Conservation (phyloP, 2,888 invertebrate species). For the Heteromurus nitidus region DNA sequence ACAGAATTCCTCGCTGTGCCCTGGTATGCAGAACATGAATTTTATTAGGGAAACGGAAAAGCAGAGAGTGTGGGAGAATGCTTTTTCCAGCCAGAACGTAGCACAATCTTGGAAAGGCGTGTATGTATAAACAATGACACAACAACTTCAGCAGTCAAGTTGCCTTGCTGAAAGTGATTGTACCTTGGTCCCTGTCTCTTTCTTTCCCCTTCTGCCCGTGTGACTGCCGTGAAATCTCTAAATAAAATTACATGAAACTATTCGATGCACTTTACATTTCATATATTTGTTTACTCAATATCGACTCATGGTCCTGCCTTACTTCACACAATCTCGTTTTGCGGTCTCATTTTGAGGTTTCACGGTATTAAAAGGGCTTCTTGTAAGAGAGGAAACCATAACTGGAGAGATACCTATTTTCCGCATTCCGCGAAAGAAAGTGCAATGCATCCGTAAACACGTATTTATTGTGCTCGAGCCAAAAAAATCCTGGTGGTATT, state of each 20-base stretch:
- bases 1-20: background rate
- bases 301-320: no score
- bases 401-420: no score
- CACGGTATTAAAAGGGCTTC: no score
- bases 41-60: background rate
- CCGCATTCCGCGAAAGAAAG: no score
- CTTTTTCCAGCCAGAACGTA: background rate
- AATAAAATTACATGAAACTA: background rate
- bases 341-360: no score
- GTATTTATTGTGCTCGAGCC: background rate
- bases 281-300: no score
- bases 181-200: background rate
- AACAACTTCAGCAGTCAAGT: constrained; percentile 29
- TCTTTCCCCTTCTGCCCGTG: background rate
- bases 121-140: constrained; percentile 24
- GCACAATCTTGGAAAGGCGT: background rate
- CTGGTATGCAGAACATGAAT: constrained; percentile 17
- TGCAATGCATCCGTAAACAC: background rate
- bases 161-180: constrained; percentile 1
- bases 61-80: no score
- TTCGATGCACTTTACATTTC: no score
- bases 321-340: no score
- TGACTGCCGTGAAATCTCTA: background rate
- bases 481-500: background rate
- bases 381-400: no score